Evolutionary conservation across 2,888 invertebrate genomes (phyloP), one percentile per base, ranked within the genome.

Genomic region (Epinotia demarniana): DNA sequence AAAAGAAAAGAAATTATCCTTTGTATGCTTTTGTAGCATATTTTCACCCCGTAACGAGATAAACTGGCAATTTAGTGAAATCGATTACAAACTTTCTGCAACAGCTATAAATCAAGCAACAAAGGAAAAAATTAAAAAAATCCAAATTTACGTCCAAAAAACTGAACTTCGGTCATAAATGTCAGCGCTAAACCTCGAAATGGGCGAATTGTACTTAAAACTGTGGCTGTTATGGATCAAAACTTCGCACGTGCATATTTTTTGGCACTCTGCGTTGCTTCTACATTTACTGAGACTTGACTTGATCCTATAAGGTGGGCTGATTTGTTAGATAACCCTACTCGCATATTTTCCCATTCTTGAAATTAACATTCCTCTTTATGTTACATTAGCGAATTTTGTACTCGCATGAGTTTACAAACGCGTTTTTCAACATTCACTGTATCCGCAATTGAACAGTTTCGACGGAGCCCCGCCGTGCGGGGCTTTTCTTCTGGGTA

Each of bases 171-270:
- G 66, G 61, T 66, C 75, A 72, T 75, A 75, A 75, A 75, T 67
- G 75, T 75, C 75, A 66, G 71, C 57, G 75, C 19, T 72, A 75
- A 75, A 72, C 75, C 72, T 43, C 71, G 64, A 75, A 75, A 75
- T 66, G 75, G 75, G 67, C 67, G 70, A 71, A 75, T 62, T 60
- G 74, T 75, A 60, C 75, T 62, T 75, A 72, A 75, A 75, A 67
- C 23, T 2, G 46, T 46, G 69, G 43, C 16, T 69, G 69, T 69
- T 60, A 27, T 9, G 23, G 46, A 58, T 60, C 12, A 60, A n/a
- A 69, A 69, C 69, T 58, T 60, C 6, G 69, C 27, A 57, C 57
- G 13, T 19, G 58, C n/a, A 58, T 43, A 68, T 68, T 57, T 68
- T 27, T 18, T 57, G 18, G 19, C 43, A 6, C 0, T 0, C 19